Base-by-base conservation (phyloP, 2,797 vertebrate genomes). In the Alcedo quadribrachys region DNA sequence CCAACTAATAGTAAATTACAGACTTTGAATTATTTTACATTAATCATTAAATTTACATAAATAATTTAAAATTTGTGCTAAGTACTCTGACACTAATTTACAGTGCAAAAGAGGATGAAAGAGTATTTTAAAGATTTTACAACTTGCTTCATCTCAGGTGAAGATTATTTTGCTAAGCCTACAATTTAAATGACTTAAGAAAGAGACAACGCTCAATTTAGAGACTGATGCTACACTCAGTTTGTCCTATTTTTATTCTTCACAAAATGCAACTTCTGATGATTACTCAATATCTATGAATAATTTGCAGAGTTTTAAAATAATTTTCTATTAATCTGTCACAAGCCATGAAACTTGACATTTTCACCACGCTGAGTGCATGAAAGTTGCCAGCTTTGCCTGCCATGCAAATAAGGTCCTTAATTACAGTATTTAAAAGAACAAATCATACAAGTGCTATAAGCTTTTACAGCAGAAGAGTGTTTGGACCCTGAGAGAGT, bases 291-390 rank as follows among this genome's bases (percentile, higher is more conserved):
- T 81, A 94, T 96, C 93, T 96, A 89, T 94, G 95, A 97, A 97
- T 97, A 96, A 95, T 94, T 93, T 96, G 57, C 53, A 63, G 80
- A 84, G 83, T 88, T 96, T 96, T 96, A 81, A 96, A 96, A 90
- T 61, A 74, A 93, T 89, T 97, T 97, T 96, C 91, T 97, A 94
- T 97, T 97, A 97, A 96, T 97, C 96, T 96, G 95, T 92, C 94
- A 89, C 78, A 94, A 96, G 77, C 81, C 81, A 89, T 95, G 87
- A 97, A 97, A 97, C 92, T 95, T 97, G 90, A 85, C 94, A 90
- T 96, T 97, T 97, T 96, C 84, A 96, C 77, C 96, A 92, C 7
- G 81, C 93, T 91, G 95, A 88, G 85, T 86, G 93, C 90, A 92
- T 97, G 95, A 96, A 96, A 97, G 96, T 95, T 94, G 83, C 93